Conservation (phyloP, 2,888 invertebrate genomes). For the Empis stercorea region DNA sequence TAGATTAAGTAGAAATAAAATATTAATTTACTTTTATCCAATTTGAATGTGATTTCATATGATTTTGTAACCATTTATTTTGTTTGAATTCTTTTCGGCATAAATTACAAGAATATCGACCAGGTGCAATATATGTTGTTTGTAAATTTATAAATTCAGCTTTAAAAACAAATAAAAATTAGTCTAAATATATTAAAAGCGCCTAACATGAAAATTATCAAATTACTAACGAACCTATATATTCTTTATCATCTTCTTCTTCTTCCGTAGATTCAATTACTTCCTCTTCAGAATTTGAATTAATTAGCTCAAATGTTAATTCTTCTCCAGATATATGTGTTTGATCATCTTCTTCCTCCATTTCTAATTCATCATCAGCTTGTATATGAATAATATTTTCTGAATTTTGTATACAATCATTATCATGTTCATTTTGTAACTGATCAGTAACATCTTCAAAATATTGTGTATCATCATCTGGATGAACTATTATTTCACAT, state of each 20-base stretch:
- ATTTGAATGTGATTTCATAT: constrained; percentile 49
- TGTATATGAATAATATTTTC: constrained; percentile 5
- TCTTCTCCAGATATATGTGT: constrained; percentile 9
- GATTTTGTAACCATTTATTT: constrained; percentile 46
- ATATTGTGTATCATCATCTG: constrained; percentile 28
- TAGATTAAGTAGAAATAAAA: no score
- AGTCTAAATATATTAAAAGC: no score
- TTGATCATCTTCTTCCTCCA: constrained; percentile 20
- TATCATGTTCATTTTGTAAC: constrained; percentile 18
- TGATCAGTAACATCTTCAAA: constrained; percentile 29
- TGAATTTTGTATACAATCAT: background rate
- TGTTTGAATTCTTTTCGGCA: constrained; percentile 52
- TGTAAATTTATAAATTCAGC: constrained; percentile 33
- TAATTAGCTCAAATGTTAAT: constrained; percentile 16
- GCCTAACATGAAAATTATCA: no score
- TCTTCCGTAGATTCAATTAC: constrained; percentile 14
- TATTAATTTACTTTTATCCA: constrained; percentile 40
- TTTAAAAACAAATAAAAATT: background rate
- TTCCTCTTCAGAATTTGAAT: constrained; percentile 17
- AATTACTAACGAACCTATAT: constrained; percentile 9
- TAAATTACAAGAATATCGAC: constrained; percentile 47
- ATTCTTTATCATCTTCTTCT: constrained; percentile 9
- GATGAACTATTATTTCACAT: constrained; percentile 25
- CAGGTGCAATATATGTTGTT: constrained; percentile 44
- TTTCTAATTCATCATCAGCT: constrained; percentile 17